Evolutionary conservation across 37 sponge, comb jelly and placozoan species (phyloP).

Genomic region (Axinella damicornis): DNA sequence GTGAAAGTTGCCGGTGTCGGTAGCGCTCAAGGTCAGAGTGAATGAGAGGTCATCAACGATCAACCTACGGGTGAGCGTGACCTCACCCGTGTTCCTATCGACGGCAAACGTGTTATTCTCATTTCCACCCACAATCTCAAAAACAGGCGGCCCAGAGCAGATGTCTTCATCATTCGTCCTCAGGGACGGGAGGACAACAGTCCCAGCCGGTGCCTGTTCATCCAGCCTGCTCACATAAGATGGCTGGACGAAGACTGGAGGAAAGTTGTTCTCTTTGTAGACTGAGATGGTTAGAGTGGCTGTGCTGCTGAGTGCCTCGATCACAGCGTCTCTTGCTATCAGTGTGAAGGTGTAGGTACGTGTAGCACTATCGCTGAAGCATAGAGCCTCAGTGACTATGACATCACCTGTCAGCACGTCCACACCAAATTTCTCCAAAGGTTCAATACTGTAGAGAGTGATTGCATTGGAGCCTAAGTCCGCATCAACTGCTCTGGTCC

Average conservation of each 20-base stretch:
- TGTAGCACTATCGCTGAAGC: constrained; percentile 32
- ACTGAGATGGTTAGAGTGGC: constrained; percentile 50
- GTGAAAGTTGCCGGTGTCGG: constrained; percentile 58
- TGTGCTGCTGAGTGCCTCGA: constrained; percentile 13
- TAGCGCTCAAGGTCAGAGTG: constrained; percentile 56
- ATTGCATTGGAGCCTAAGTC: constrained; percentile 65
- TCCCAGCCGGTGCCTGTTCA: constrained; percentile 28
- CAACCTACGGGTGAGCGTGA: constrained; percentile 51
- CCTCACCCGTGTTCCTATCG: constrained; percentile 57
- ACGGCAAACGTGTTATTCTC: constrained; percentile 57
- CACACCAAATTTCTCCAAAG: constrained; percentile 30
- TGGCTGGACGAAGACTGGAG: constrained; percentile 72
- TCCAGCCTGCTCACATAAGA: constrained; percentile 69
- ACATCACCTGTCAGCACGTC: constrained; percentile 54
- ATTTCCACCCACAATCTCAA: constrained; percentile 49
- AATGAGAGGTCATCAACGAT: constrained; percentile 53
- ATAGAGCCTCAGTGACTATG: constrained; percentile 17
- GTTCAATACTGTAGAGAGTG: constrained; percentile 38
- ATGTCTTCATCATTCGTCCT: constrained; percentile 64
- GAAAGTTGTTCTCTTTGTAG: constrained; percentile 58
- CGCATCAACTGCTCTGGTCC: constrained; percentile 48
- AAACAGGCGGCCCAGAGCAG: constrained; percentile 65
- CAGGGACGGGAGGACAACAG: constrained; percentile 48
- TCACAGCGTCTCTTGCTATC: constrained; percentile 43
- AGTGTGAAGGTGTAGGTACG: constrained; percentile 39